These are phyloP conservation scores for Drepana arcuata DNA, from an alignment of 1,140 invertebrate genomes.

Conservation along the genomic window DNA sequence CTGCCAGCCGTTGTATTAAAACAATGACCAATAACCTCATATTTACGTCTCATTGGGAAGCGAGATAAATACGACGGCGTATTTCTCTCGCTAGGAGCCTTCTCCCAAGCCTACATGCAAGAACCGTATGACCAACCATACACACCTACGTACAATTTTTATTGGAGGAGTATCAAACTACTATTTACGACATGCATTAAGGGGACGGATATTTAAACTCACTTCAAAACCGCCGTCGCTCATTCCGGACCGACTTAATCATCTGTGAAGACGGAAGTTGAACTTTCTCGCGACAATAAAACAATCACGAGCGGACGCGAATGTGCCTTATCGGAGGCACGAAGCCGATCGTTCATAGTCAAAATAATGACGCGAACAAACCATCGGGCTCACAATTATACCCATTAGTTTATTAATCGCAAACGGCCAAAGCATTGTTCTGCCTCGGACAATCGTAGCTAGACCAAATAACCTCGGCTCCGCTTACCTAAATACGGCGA, in stretches of 20 bases:
- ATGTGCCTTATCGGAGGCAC: constrained; percentile 54
- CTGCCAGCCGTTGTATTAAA: constrained; percentile 47
- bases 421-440: constrained; percentile 50
- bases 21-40: constrained; percentile 64
- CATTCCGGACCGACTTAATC: constrained; percentile 18
- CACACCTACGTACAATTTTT: no score
- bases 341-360: constrained; percentile 54
- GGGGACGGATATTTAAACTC: no score
- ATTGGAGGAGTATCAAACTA: no score
- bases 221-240: no score
- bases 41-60: constrained; percentile 52
- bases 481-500: constrained; percentile 38
- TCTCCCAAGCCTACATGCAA: no score
- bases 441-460: constrained; percentile 49
- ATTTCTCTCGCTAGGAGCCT: no score
- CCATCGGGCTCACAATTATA: constrained; percentile 40
- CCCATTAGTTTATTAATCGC: constrained; percentile 64
- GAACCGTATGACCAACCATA: no score
- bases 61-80: no score
- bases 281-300: constrained; percentile 28
- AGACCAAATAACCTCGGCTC: constrained; percentile 59
- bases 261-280: constrained; percentile 32
- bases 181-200: no score
- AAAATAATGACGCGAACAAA: constrained; percentile 45
- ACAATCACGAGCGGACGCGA: constrained; percentile 34